phyloP scores from a whole-genome alignment of 2,113 vertebrate genomes.

The Pedetes capensis region DNA sequence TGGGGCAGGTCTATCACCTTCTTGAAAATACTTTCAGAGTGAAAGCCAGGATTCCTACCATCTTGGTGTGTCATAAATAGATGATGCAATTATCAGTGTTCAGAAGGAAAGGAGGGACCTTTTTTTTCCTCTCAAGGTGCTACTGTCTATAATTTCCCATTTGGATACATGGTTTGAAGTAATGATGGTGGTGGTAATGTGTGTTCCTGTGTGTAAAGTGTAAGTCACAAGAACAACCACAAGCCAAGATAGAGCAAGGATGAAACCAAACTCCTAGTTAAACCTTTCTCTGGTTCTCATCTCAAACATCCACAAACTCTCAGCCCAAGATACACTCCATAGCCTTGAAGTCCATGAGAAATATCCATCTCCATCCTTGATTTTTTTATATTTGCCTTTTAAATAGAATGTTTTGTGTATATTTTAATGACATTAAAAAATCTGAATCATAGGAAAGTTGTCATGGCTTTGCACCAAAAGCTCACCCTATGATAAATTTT shows the following conservation, averaged over 20 bases:
- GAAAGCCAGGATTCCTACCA: conserved; percentile 53
- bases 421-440: not conserved
- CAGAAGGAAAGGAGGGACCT: not conserved
- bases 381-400: not conserved
- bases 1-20: conserved; percentile 48
- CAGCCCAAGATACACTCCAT: not conserved
- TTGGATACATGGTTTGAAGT: not conserved
- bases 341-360: not conserved
- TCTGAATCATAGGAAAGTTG: not conserved
- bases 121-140: not conserved
- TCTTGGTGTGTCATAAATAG: conserved; percentile 33
- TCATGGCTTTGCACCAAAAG: not conserved
- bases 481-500: not conserved
- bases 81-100: not conserved
- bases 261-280: not conserved
- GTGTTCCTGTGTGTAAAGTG: not conserved
- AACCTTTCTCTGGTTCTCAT: not conserved
- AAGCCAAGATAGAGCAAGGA: not conserved
- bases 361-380: not conserved
- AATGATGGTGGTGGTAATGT: not conserved
- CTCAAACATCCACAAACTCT: not conserved
- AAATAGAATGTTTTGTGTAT: not conserved
- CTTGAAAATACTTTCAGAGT: conserved; percentile 63
- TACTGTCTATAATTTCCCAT: not conserved
- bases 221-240: not conserved